Evolutionary conservation across 2,797 vertebrate genomes (phyloP), one percentile per base, ranked within the genome.

Genomic region (Rhabdomys pumilio): DNA sequence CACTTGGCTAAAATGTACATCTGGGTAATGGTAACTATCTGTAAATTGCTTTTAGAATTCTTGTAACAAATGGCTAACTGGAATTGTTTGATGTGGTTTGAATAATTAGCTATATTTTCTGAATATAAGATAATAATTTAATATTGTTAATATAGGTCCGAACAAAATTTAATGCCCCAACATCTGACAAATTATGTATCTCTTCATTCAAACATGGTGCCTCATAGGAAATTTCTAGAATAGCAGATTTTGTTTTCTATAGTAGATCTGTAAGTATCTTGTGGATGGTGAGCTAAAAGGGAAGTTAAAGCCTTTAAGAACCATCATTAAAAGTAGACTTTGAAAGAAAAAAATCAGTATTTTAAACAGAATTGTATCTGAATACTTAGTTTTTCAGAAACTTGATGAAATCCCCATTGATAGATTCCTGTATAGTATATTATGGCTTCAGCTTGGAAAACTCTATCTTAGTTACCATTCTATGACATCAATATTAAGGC

Each of bases 51-150:
- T 84, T 93, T 69, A 76, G 80, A 31, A 86, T 22, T 90, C 34
- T 80, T 59, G 2, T 26, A 83, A 34, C 26, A 13, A 73, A 83
- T 63, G 24, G 24, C 22, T 38, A 41, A 41, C 63, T 75, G 9
- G 61, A n/a, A 29, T 67, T 69, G 59, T 84, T 59, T 73, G 81
- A 38, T 24, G 20, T 59, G 61, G 7, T 59, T 91, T 89, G 75
- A 91, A 63, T 87, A 88, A 92, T 80, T 88, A 79, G 59, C 76
- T 55, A 81, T 7, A 76, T 90, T 87, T 85, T 85, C 59, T 63
- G 20, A 75, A 88, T 22, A 29, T 75, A 65, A 41, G 24, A 9
- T 75, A 79, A 81, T 3, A 72, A 63, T 76, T 90, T 12, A 65
- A 4, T 31, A 59, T 80, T 50, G 41, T 75, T 92, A 75, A 63